Base-by-base conservation (phyloP, 2,797 vertebrate species). In the Anguilla megastoma region DNA sequence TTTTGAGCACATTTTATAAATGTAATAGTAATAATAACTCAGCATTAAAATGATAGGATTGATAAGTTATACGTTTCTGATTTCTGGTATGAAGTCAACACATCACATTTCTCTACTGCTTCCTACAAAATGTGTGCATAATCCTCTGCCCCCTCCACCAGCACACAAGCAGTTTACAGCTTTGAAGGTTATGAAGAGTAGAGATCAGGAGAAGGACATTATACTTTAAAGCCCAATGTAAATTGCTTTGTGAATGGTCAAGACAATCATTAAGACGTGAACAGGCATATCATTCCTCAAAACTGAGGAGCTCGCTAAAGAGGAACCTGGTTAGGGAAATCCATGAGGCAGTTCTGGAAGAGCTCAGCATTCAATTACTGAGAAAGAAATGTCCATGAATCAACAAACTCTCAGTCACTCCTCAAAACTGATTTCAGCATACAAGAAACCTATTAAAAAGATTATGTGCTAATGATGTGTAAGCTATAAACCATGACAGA, bases 1-100 rank as follows among this genome's bases (percentile, higher is more conserved):
- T 93, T 95, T 94, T 92, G 89, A 94, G 93, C 92, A 94, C 92
- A 93, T 96, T 96, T 95, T 95, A 94, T 95, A 95, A 96, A 94
- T 96, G 94, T 95, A 94, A 95, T 93, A 92, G 89, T 91, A 95
- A 93, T 91, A 92, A 93, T 89, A 52, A 89, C 89, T 86, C 91
- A 93, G 90, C 94, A 95, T 95, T 95, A 95, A 94, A 96, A 93
- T 94, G 93, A 95, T 93, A 94, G 95, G 93, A 95, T 94, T 93
- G 92, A 88, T 93, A 89, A 94, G 94, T 91, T 82, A 85, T 88
- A 87, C 89, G 91, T 89, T 90, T 94, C 87, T 85, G 91, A 91
- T 90, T 91, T 93, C 89, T 69, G 63, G 63, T 91, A 88, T 90
- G 41, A 63, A 82, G 33, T 58, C 50, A 58, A 3, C n/a, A 48